Conservation (phyloP, 2,797 vertebrate genomes). For the Arrhamphus sclerolepis region DNA sequence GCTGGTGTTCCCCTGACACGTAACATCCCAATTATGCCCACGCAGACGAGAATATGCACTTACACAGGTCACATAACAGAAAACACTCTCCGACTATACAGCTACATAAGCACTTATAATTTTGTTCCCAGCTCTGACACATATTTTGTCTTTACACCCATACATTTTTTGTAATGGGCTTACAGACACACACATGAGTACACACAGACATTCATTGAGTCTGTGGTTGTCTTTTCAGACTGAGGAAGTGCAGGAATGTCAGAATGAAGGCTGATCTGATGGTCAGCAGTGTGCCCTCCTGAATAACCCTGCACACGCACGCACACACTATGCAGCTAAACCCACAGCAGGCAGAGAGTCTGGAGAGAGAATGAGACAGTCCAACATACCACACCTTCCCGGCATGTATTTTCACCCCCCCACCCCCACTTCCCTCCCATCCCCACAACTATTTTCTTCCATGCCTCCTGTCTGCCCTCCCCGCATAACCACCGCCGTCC, state of each 20-base stretch:
- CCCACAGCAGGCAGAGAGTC: constrained; percentile 44
- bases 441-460: constrained; percentile 49
- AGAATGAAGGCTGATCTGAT: constrained; percentile 76
- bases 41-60: constrained; percentile 60
- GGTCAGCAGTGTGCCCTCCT: constrained; percentile 74
- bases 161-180: constrained; percentile 16
- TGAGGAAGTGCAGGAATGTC: constrained; percentile 75
- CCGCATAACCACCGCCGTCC: constrained; percentile 35
- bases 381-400: constrained; percentile 61
- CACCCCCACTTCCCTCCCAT: neutral
- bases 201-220: constrained; percentile 39
- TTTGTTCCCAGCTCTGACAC: constrained; percentile 48
- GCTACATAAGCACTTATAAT: constrained; percentile 51
- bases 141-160: constrained; percentile 25
- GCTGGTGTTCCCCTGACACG: constrained; percentile 72
- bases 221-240: constrained; percentile 60
- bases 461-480: constrained; percentile 31
- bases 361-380: constrained; percentile 33
- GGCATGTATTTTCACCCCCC: constrained; percentile 60
- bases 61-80: constrained; percentile 59
- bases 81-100: constrained; percentile 33
- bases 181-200: constrained; percentile 10
- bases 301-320: constrained; percentile 59
- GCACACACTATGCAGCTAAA: constrained; percentile 48
- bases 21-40: constrained; percentile 75